Conservation (phyloP, 2,113 vertebrate genomes). For the Sprattus sprattus region DNA sequence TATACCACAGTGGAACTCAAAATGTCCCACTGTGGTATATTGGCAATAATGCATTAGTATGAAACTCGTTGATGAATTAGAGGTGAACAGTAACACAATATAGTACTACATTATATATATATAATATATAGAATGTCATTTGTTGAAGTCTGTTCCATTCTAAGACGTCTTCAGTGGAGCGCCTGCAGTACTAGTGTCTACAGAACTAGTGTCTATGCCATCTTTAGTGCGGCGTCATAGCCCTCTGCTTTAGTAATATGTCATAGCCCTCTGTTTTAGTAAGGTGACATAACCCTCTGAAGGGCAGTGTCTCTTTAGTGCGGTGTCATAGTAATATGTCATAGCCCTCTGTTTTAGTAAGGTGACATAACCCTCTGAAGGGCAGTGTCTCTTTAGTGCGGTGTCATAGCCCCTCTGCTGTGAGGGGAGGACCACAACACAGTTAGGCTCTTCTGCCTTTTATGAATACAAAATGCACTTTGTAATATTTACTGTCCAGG, state of each 20-base stretch:
- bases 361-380: too few relatives aligned
- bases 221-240: background rate
- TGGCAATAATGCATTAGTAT: background rate
- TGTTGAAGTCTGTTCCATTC: background rate
- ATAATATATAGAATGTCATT: background rate
- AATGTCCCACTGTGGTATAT: background rate
- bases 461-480: background rate
- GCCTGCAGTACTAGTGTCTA: background rate
- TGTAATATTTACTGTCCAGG: background rate
- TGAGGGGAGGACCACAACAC: too few relatives aligned
- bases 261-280: too few relatives aligned
- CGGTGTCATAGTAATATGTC: too few relatives aligned
- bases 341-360: too few relatives aligned
- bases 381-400: background rate
- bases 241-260: too few relatives aligned
- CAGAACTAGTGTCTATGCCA: too few relatives aligned
- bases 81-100: background rate
- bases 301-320: too few relatives aligned
- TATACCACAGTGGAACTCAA: background rate
- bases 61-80: background rate
- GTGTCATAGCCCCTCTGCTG: background rate
- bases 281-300: too few relatives aligned
- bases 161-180: background rate
- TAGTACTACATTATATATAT: background rate
- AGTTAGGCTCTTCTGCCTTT: background rate